Base-by-base conservation (phyloP, 2,113 vertebrate genomes). In the Epinephelus fuscoguttatus region DNA sequence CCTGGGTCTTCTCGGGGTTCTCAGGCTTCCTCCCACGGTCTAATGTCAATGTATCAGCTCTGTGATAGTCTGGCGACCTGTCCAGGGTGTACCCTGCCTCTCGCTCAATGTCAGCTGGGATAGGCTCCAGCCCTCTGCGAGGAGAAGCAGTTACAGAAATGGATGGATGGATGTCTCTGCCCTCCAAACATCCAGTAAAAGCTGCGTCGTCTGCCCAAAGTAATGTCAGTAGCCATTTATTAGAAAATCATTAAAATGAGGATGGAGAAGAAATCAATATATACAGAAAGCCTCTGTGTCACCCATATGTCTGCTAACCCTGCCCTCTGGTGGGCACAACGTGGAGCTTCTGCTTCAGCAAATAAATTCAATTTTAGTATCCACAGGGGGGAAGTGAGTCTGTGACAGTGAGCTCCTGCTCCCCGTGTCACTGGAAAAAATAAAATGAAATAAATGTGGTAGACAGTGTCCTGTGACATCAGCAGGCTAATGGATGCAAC, bases 241-340 rank as follows among this genome's bases (percentile, higher is more conserved):
- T 17, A 70, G 11, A 40, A 6, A 33, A 17, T 18, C 0, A 42
- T 27, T 12, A 1, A 23, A 12, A 13, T 4, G 7, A 52, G 17
- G 49, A 23, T 2, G 4, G 1, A 9, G 8, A 18, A 27, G 61
- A 57, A 8, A 27, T 30, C n/a, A 50, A 40, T n/a, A 45, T n/a
- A 45, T 9, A 21, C 42, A 49, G 27, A n/a, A 3, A 10, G 11
- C 1, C 18, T 55, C 47, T 10, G 4, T 17, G 59, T 64, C 12
- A 19, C 19, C 37, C 2, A 27, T 67, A 25, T 37, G 67, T 40
- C 83, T 73, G 70, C 42, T 47, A 37, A 75, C 55, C 0, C 60
- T 68, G 88, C 84, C 86, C 78, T n/a, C 89, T 90, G 59, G 47
- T 90, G 89, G 86, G 13, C 0, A 50, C 21, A 67, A 13, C 13